Percentiles rank a stretch among this genome's conserved stretches.
phyloP scores from a whole-genome alignment of 2,113 vertebrate species.

The Perca flavescens region DNA sequence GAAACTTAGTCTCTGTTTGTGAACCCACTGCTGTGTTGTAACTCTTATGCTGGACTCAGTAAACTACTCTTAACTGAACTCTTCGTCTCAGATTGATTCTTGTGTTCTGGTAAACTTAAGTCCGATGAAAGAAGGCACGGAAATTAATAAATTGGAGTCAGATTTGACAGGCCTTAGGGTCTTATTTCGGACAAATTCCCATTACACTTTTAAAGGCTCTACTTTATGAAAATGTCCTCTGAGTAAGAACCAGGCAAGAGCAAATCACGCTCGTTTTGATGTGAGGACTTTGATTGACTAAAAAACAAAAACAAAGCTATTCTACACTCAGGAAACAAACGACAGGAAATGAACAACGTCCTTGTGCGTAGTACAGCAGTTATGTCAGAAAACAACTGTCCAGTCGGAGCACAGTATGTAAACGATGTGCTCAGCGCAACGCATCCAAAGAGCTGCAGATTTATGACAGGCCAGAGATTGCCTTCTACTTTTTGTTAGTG shows the following conservation, averaged over 20 bases:
- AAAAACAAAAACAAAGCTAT: not conserved
- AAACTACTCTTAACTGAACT: too few relatives aligned
- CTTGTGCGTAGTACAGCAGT: not conserved
- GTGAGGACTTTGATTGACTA: not conserved
- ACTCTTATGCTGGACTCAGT: too few relatives aligned
- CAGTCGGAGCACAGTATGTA: not conserved
- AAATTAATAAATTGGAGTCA: too few relatives aligned
- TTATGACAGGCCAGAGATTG: not conserved
- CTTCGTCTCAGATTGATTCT: too few relatives aligned
- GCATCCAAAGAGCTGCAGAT: slow-evolving; percentile 7
- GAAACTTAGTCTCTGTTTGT: too few relatives aligned
- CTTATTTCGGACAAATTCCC: too few relatives aligned
- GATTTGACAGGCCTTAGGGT: too few relatives aligned
- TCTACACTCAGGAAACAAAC: not conserved
- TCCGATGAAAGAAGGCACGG: too few relatives aligned
- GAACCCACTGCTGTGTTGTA: too few relatives aligned
- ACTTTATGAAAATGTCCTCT: not conserved
- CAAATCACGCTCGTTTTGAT: not conserved
- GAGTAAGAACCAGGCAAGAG: not conserved
- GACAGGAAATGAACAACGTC: slow-evolving; percentile 6
- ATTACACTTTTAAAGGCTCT: not conserved
- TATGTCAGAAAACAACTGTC: not conserved
- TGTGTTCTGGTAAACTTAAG: too few relatives aligned
- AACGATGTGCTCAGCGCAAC: not conserved
- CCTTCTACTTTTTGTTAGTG: not conserved